Base-by-base conservation (phyloP, 2,888 invertebrate genomes). In the Drosophila putrida region DNA sequence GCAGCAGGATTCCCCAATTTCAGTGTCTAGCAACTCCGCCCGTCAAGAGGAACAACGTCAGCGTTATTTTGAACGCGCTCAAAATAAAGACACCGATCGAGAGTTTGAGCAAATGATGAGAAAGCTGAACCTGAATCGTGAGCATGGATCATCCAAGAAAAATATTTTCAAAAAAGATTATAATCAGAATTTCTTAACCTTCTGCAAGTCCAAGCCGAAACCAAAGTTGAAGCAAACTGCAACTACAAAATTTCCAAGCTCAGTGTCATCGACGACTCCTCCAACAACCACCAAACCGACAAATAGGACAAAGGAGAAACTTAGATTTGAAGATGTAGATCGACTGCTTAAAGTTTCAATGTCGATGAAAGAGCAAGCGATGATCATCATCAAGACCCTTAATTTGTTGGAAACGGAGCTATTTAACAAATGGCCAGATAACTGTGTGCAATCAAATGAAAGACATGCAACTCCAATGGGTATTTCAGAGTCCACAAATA, bases 401-500 rank as follows among this genome's bases (percentile, higher is more conserved):
- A 68, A 74, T 13, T 28, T 36, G 6, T 27, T 82, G 50, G 83
- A 82, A 39, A 33, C 33, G 43, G 71, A 74, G 39, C 27, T 82
- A 10, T 38, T 65, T 0, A 68, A 54, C 1, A 51, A 25, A 28
- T 58, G 55, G 1, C 10, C 57, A 13, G 55, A 8, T 4, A 54
- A 4, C 4, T 69, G 63, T 33, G 11, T 0, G 4, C 4, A 44
- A 15, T 4, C 41, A 9, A n/a, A 53, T 41, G 31, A 36, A 31
- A 6, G 15, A 5, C 8, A 2, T 4, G 4, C 36, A 10, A 25
- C 5, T 8, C n/a, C 47, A 25, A 6, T 39, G 15, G 27, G n/a
- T 15, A 9, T 5, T 2, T 8, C 9, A 13, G 27, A 35, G 5
- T 6, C 27, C 8, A 5, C n/a, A 10, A 4, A 10, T 10, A 43